phyloP scores from a whole-genome alignment of 2,888 invertebrate species.

The Drosophila mercatorum region DNA sequence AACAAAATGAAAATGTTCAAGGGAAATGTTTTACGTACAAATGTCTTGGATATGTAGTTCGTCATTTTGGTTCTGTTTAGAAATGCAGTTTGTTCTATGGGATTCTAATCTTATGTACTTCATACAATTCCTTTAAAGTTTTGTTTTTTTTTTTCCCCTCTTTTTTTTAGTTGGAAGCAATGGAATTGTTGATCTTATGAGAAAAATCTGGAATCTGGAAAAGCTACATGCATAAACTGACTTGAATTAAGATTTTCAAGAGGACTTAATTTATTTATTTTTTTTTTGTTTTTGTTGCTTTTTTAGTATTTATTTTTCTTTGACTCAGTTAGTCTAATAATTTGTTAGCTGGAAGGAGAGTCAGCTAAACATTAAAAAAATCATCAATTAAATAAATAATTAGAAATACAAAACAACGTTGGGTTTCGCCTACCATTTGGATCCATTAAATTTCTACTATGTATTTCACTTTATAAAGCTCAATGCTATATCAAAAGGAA shows the following conservation, averaged over 20 bases:
- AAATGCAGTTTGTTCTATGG: constrained; percentile 40
- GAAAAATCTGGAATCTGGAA: constrained; percentile 29
- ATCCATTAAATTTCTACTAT: constrained; percentile 58
- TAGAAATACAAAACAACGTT: constrained; percentile 46
- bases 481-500: constrained; percentile 44
- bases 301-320: background rate
- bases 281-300: background rate
- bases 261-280: constrained; percentile 21
- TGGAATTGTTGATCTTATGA: constrained; percentile 35
- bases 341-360: constrained; percentile 39
- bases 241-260: constrained; percentile 41
- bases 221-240: constrained; percentile 46
- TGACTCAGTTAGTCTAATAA: constrained; percentile 34
- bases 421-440: constrained; percentile 51
- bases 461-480: constrained; percentile 61
- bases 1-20: constrained; percentile 22
- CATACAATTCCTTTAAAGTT: constrained; percentile 49
- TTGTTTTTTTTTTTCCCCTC: background rate
- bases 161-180: constrained; percentile 40
- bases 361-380: constrained; percentile 12
- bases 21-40: constrained; percentile 49
- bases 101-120: constrained; percentile 33
- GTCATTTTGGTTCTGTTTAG: constrained; percentile 56
- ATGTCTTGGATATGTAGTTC: constrained; percentile 55
- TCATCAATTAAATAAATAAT: background rate